Evolutionary conservation across 2,113 vertebrate species (phyloP), one percentile per base, ranked within the genome.

Genomic region (Cepphus grylle): DNA sequence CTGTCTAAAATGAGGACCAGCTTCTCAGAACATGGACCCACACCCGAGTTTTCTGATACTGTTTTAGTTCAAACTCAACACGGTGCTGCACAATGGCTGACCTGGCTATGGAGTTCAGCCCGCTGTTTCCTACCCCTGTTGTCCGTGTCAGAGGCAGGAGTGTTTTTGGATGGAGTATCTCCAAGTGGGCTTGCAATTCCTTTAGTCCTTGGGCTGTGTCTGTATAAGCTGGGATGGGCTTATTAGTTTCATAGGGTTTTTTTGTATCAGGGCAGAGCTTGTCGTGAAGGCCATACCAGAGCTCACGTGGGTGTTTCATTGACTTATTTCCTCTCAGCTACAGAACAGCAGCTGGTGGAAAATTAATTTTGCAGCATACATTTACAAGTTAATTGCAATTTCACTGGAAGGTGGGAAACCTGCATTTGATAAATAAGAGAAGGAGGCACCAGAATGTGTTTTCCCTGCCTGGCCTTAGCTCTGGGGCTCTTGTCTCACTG

Each of bases 331-430:
- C 74, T 95, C 65, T n/a, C 16, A 8, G 73, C 69, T 78, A 38
- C 73, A 50, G 16, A 82, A 76, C 36, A 62, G 90, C 81, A 94
- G 92, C 62, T 87, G 47, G 53, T 90, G 58, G 78, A 32, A 90
- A 93, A 85, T 85, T 92, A 83, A 82, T 96, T 86, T 69, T 58
- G 69, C 12, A 16, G 93, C 80, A 79, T 76, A 61, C 27, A 67
- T 96, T 95, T 93, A 69, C 78, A 93, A 90, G 78, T 87, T 96
- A 95, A 96, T 94, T 94, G 87, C 56, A 32, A 70, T 69, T 85
- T 85, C 78, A 49, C 25, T 80, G 62, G 36, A 42, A 87, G 84
- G 79, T 88, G 87, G 81, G 55, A 86, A 90, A 80, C 36, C 40
- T 91, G 26, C 0, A 0, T 53, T 63, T 63, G 65, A 76, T 52